A percentile compares a stretch with the other conserved stretches of the same genome.
phyloP scores from a whole-genome alignment of 1,140 invertebrate genomes.

The Adoxophyes honmai region DNA sequence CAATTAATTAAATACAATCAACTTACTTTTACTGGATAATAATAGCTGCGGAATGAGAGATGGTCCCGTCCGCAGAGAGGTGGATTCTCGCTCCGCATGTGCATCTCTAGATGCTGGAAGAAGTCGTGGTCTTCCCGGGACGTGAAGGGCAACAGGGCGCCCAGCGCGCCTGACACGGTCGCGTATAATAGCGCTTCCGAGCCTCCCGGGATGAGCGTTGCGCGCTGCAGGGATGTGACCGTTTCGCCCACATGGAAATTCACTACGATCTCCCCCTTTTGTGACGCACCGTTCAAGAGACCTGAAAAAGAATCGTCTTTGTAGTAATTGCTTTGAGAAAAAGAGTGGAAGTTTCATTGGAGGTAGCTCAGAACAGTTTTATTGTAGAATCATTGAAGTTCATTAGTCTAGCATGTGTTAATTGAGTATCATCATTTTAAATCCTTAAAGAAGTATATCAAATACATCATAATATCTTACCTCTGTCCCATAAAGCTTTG shows the following conservation, averaged over 20 bases:
- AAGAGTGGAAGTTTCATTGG: not conserved
- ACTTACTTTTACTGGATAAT: slow-evolving; percentile 96
- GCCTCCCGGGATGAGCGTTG: slow-evolving; percentile 97
- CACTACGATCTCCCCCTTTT: slow-evolving; percentile 95
- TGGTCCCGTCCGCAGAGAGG: slow-evolving; percentile 98
- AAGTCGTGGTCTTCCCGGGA: slow-evolving; percentile 99
- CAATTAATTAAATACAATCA: not conserved
- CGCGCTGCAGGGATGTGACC: slow-evolving; percentile 93
- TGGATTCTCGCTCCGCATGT: slow-evolving; percentile 98
- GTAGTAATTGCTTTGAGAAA: not conserved
- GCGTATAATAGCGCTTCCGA: slow-evolving; percentile 97
- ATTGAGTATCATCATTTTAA: slow-evolving; percentile 56
- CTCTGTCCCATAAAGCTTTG: slow-evolving; percentile 98
- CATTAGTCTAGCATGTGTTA: slow-evolving; percentile 77
- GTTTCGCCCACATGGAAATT: slow-evolving; percentile 98
- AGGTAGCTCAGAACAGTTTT: slow-evolving; percentile 38
- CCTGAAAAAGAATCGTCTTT: slow-evolving; percentile 64
- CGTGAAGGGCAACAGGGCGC: slow-evolving; percentile 97
- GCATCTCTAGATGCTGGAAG: slow-evolving; percentile 99
- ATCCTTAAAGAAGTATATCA: slow-evolving; percentile 3
- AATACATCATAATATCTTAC: slow-evolving; percentile 35
- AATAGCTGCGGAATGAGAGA: slow-evolving; percentile 97
- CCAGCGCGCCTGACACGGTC: slow-evolving; percentile 96
- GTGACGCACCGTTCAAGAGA: slow-evolving; percentile 96
- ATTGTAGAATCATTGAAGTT: slow-evolving; percentile 64